phyloP scores from a whole-genome alignment of 2,888 invertebrate species.

The Eupithecia exiguata region DNA sequence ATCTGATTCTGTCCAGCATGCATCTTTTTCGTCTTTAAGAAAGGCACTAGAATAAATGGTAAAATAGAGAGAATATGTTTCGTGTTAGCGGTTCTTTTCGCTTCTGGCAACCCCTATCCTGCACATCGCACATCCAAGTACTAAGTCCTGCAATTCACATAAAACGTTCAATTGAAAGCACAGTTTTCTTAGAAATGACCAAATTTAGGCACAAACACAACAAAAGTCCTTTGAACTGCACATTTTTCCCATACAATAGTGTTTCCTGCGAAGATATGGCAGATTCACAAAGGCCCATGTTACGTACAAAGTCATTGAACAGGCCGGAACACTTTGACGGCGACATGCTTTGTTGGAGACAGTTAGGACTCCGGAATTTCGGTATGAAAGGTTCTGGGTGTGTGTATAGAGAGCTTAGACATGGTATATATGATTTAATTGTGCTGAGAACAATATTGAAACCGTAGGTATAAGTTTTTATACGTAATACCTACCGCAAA shows the following conservation, averaged over 20 bases:
- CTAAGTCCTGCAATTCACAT: not conserved
- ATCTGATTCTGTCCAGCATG: not conserved
- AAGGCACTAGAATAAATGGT: not conserved
- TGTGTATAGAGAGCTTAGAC: not conserved
- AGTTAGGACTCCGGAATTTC: slow-evolving; percentile 43
- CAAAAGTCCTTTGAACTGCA: slow-evolving; percentile 9
- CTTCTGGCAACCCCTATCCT: not conserved
- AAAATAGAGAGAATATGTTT: not conserved
- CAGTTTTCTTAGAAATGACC: not conserved
- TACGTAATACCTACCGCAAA: not conserved
- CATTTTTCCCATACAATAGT: slow-evolving; percentile 14
- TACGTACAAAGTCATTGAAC: slow-evolving; percentile 44
- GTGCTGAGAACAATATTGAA: slow-evolving; percentile 1
- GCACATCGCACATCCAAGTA: not conserved
- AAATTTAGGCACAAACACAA: slow-evolving; percentile 8
- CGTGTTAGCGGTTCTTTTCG: too few relatives aligned
- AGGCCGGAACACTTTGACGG: slow-evolving; percentile 65
- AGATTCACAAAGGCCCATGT: slow-evolving; percentile 5
- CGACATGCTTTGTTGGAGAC: slow-evolving; percentile 68
- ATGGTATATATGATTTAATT: not conserved
- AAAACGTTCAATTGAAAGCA: not conserved
- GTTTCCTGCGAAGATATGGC: slow-evolving; percentile 15
- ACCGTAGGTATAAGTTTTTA: not conserved
- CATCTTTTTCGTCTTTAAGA: not conserved
- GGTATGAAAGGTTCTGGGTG: slow-evolving; percentile 37